phyloP scores from a whole-genome alignment of 2,888 invertebrate genomes.

The Alentia gelatinosa region DNA sequence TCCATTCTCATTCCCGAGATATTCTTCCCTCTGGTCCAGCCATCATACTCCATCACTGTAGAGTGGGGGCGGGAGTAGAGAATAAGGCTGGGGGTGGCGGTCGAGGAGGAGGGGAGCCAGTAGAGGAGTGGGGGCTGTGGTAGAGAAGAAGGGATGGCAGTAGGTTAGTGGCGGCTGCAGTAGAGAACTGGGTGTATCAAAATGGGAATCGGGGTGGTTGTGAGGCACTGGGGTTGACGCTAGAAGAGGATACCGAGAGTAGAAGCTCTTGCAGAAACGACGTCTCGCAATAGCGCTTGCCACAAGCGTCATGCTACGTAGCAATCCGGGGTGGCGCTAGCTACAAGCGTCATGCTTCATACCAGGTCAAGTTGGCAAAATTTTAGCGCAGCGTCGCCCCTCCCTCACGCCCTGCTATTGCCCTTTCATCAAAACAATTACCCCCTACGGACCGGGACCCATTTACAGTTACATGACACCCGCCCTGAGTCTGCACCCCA shows the following conservation, averaged over 20 bases:
- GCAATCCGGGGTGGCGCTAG: not conserved
- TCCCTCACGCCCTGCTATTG: not conserved
- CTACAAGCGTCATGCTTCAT: not conserved
- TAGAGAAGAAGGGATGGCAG: not conserved
- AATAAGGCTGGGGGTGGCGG: not conserved
- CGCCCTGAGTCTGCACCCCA: not conserved
- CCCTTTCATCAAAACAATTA: slow-evolving; percentile 10
- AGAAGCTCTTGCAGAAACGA: too few relatives aligned
- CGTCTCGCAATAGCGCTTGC: not conserved
- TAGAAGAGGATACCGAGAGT: too few relatives aligned
- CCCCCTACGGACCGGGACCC: not conserved
- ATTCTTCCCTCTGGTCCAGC: not conserved
- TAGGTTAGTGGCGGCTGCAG: not conserved
- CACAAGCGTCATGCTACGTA: not conserved
- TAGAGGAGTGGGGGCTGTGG: not conserved
- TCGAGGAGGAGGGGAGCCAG: not conserved
- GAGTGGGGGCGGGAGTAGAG: not conserved
- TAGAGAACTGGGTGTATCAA: too few relatives aligned
- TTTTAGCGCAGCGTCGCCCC: not conserved
- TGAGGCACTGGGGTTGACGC: too few relatives aligned
- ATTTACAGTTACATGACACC: not conserved
- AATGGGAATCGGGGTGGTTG: too few relatives aligned
- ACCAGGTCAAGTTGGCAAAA: not conserved
- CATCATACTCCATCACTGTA: not conserved
- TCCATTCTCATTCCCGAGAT: not conserved